Evolutionary conservation across 2,888 invertebrate genomes (phyloP).

Genomic region (Pristionchus fissidentatus): DNA sequence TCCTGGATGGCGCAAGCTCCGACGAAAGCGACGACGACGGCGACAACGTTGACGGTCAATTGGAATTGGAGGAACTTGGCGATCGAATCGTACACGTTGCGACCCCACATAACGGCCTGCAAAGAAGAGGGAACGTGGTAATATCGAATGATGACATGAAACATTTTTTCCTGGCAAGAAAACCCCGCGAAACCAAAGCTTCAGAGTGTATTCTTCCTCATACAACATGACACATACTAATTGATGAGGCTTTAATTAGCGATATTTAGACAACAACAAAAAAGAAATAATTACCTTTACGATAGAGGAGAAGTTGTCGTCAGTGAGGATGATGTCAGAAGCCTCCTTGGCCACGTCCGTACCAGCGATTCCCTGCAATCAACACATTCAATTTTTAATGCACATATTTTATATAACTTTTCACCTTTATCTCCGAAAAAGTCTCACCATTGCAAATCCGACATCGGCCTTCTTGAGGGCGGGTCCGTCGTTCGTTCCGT

Average conservation of each 20-base stretch:
- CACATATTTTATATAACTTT: background rate
- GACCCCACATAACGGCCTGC: conserved; percentile 79
- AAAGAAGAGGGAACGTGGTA: too few relatives aligned
- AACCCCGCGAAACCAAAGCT: too few relatives aligned
- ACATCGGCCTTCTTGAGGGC: conserved; percentile 79
- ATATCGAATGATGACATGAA: conserved; percentile 77
- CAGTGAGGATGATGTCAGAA: conserved; percentile 79
- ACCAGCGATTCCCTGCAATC: conserved; percentile 77
- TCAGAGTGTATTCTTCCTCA: too few relatives aligned
- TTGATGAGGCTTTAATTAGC: background rate
- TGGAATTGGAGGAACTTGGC: conserved; percentile 79
- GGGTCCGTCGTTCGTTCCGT: conserved; percentile 79
- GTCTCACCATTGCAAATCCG: conserved; percentile 78
- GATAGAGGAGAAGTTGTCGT: conserved; percentile 79
- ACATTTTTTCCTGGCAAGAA: background rate
- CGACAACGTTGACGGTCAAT: conserved; percentile 79
- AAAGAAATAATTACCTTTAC: conserved; percentile 76
- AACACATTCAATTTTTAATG: background rate
- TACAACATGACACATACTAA: background rate
- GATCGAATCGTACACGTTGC: conserved; percentile 80
- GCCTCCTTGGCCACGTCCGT: conserved; percentile 80
- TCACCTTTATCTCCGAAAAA: background rate
- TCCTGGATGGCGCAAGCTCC: conserved; percentile 79
- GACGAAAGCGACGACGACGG: conserved; percentile 79
- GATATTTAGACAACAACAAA: background rate